Evolutionary conservation across 1,140 invertebrate species (phyloP), one percentile per base, ranked within the genome.

Genomic region (Fopius arisanus): DNA sequence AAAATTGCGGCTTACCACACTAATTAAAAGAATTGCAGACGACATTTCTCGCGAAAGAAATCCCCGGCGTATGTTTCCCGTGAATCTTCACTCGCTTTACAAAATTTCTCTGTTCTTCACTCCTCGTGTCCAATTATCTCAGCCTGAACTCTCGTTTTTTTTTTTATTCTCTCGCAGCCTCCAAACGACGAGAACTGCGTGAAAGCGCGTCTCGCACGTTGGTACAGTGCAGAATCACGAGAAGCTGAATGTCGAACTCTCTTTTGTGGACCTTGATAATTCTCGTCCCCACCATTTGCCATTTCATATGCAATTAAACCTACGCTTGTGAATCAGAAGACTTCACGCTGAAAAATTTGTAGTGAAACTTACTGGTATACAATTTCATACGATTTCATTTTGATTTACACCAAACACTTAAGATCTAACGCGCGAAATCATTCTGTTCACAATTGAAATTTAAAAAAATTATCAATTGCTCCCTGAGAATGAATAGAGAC

Each of bases 161-260:
- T 59, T 23, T 28, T 59, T 6, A 12, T 28, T 59, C 23, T 59
- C 19, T 59, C 19, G 21, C 54, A 59, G 23, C 54, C 54, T 59
- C 23, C 54, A 26, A 59, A 59, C 54, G 54, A 59, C 54, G 54
- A 19, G 54, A 59, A 59, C 10, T 23, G 23, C 54, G 54, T 59
- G 54, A 59, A 59, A 59, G 54, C 54, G 54, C 23, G 21, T 28
- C 54, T 59, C 54, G 54, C 54, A 59, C 54, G 54, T 59, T 59
- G 54, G 0, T 59, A 28, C 16, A 59, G 54, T 59, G 54, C 54
- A 59, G 54, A 59, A 59, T 26, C 23, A 59, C 54, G 23, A 21
- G 54, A 59, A 23, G 54, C 54, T 59, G 54, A 59, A 23, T 16
- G 43, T n/a, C 7, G 43, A 16, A 7, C 14, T 54, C 23, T 12